Base-by-base conservation (phyloP, 53 echinoderm and acorn worm genomes). In the Echinometra lucunter region DNA sequence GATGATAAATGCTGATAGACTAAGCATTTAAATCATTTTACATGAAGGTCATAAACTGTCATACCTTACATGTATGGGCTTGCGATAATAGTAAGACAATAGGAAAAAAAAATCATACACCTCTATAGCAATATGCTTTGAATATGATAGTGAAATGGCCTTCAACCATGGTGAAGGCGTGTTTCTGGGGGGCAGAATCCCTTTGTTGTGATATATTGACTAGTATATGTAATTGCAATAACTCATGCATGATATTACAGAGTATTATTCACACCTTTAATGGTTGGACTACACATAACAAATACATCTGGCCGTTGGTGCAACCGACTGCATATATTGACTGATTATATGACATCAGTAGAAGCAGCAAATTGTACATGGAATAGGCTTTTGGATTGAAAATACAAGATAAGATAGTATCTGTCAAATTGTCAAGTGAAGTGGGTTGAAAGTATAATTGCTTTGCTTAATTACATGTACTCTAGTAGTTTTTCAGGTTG, bases 121-220 rank as follows among this genome's bases (percentile, higher is more conserved):
- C 78, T 78, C 38, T 40, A 35, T 19, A 21, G 42, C 4, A 78
- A 42, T 78, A 8, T 85, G 49, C n/a, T 18, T n/a, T 85, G 30
- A 49, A 85, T 85, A 53, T n/a, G 53, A 83, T 45, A 83, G 85
- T 85, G 85, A 85, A 47, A 45, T 85, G 85, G 12, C 49, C 85
- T 85, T 85, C 85, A 85, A 47, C 85, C 18, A 7, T 85, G 47
- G 23, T 19, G 13, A 12, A 85, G 85, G 28, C 37, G 85, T 45
- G 85, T 85, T 85, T 49, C n/a, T 12, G 49, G 4, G 23, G 45
- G 85, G 49, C 49, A 2, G 30, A 49, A 28, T 47, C 27, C 6
- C 16, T 47, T 83, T 83, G 27, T 85, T 21, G 11, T 85, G 49
- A 47, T 85, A 9, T 10, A 40, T 18, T 49, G 85, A 85, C 25